Percentiles rank a stretch among this genome's conserved stretches.
Evolutionary conservation across 2,888 invertebrate species (phyloP).

Genomic region (Agrotis segetum): DNA sequence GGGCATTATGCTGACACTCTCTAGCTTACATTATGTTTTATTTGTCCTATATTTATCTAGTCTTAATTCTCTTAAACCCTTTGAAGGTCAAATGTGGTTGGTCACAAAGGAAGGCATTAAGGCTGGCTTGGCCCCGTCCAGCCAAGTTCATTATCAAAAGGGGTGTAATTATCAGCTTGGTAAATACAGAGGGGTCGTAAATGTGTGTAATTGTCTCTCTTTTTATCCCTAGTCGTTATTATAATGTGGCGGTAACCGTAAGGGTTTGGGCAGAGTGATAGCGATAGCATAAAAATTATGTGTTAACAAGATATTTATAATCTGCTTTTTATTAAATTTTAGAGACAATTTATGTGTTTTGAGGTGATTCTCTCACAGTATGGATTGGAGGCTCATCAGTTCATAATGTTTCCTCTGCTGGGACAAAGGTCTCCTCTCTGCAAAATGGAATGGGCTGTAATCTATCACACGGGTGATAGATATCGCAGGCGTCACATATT

Average conservation of each 20-base stretch:
- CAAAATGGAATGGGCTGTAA: too few relatives aligned
- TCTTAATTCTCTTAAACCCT: slow-evolving; percentile 13
- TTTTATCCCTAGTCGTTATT: slow-evolving; percentile 64
- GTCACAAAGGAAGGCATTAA: slow-evolving; percentile 27
- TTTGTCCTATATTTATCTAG: background rate
- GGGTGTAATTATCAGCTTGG: slow-evolving; percentile 56
- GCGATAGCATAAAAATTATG: slow-evolving; percentile 24
- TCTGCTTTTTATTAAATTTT: too few relatives aligned
- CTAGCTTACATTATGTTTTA: too few relatives aligned
- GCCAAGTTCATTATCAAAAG: slow-evolving; percentile 49
- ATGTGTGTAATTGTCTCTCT: slow-evolving; percentile 64
- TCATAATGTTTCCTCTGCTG: background rate
- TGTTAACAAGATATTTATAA: background rate
- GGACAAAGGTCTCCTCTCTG: too few relatives aligned
- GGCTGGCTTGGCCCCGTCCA: slow-evolving; percentile 18
- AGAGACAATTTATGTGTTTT: too few relatives aligned
- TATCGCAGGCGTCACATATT: too few relatives aligned
- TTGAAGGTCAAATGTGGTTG: slow-evolving; percentile 23
- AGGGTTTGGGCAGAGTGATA: slow-evolving; percentile 41
- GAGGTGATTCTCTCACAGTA: too few relatives aligned
- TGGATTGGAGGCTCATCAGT: too few relatives aligned
- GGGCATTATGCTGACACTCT: too few relatives aligned
- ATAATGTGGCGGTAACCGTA: slow-evolving; percentile 59
- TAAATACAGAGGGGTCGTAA: slow-evolving; percentile 54
- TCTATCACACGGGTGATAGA: too few relatives aligned